Evolutionary conservation across 2,888 invertebrate genomes (phyloP).

Genomic region (Tricholauxania praeusta): DNA sequence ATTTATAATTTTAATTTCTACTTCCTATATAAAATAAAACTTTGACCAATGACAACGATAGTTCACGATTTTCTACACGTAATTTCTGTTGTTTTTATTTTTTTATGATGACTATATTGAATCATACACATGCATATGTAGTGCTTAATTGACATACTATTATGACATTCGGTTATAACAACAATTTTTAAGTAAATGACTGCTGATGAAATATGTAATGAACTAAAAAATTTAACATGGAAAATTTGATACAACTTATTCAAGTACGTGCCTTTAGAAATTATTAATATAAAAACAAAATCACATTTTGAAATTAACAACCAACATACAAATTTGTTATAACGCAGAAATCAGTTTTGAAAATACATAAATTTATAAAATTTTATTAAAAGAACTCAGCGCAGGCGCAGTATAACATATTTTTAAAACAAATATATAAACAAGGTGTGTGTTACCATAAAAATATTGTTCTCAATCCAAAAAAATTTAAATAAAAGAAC

Average conservation of each 20-base stretch:
- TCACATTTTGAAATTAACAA: conserved; percentile 12
- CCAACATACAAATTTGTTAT: conserved; percentile 1
- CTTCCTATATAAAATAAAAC: conserved; percentile 7
- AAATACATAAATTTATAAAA: conserved; percentile 4
- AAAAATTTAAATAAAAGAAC: too few relatives aligned
- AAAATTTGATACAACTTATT: conserved; percentile 8
- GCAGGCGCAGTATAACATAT: conserved; percentile 27
- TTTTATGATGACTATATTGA: too few relatives aligned
- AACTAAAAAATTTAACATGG: neutral
- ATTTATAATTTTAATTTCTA: conserved; percentile 20
- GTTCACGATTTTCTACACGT: too few relatives aligned
- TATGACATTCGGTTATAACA: too few relatives aligned
- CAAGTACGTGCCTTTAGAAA: conserved; percentile 36
- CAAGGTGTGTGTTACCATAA: too few relatives aligned
- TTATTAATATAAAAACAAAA: conserved; percentile 16
- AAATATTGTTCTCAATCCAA: too few relatives aligned
- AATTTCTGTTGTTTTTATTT: too few relatives aligned
- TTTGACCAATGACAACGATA: too few relatives aligned
- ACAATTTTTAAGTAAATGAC: neutral
- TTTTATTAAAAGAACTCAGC: neutral
- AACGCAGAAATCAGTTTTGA: neutral
- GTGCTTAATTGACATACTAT: too few relatives aligned
- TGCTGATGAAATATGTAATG: neutral
- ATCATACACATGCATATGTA: too few relatives aligned
- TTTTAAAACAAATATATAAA: conserved; percentile 16